phyloP scores from a whole-genome alignment of 2,113 vertebrate genomes.

The Vidua chalybeata region DNA sequence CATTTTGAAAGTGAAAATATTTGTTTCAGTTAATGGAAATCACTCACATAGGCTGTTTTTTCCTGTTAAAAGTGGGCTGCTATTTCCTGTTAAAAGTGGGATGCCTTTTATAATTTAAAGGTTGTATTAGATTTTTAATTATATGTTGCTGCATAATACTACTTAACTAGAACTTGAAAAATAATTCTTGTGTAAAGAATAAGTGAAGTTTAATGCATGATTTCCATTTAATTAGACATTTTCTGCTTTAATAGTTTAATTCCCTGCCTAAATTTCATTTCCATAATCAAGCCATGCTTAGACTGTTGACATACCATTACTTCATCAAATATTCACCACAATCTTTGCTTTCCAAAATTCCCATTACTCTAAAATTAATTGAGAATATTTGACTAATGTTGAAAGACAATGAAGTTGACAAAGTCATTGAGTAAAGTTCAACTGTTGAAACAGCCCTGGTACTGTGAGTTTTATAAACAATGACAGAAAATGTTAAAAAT shows the following conservation, averaged over 20 bases:
- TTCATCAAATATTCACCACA: conserved; percentile 45
- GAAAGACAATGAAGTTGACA: conserved; percentile 1
- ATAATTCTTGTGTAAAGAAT: conserved; percentile 25
- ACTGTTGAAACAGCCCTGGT: neutral
- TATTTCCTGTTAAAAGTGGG: conserved; percentile 10
- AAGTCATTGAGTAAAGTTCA: neutral
- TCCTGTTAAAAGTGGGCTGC: neutral
- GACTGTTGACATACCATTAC: conserved; percentile 23
- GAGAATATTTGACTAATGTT: conserved; percentile 16
- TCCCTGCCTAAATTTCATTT: conserved; percentile 50
- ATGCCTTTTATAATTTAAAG: conserved; percentile 32
- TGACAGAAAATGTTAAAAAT: neutral
- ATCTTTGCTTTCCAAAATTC: conserved; percentile 13
- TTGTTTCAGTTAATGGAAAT: conserved; percentile 7
- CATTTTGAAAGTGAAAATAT: neutral
- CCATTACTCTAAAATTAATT: conserved; percentile 34
- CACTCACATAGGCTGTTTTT: neutral
- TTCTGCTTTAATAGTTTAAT: conserved; percentile 66
- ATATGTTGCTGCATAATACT: conserved; percentile 20
- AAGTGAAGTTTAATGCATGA: conserved; percentile 53
- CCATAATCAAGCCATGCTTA: conserved; percentile 37
- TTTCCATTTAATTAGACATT: conserved; percentile 68
- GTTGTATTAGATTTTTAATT: conserved; percentile 67
- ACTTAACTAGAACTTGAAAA: conserved; percentile 50
- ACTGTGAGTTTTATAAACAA: neutral